These are phyloP conservation scores for Trogon surrucura DNA, from an alignment of 2,113 vertebrate species.

Conservation along the genomic window DNA sequence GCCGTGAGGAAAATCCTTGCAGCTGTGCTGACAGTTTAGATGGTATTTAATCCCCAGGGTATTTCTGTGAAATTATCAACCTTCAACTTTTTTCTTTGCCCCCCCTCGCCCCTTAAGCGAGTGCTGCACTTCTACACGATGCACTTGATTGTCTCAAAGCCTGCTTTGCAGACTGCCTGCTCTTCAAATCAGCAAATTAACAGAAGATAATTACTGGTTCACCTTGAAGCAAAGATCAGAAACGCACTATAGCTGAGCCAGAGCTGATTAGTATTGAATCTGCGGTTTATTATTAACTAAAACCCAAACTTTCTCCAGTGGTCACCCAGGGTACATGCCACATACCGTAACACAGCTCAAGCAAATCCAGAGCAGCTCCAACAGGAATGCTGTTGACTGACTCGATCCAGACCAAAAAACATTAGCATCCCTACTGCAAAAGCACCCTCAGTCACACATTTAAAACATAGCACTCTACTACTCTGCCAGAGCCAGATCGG, in stretches of 20 bases:
- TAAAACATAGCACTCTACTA: not conserved
- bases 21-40: slow-evolving; percentile 36
- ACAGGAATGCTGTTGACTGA: slow-evolving; percentile 22
- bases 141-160: not conserved
- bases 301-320: slow-evolving; percentile 54
- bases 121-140: not conserved
- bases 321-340: not conserved
- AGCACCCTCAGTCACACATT: not conserved
- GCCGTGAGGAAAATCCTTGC: slow-evolving; percentile 1
- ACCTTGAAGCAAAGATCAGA: slow-evolving; percentile 73
- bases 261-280: slow-evolving; percentile 66
- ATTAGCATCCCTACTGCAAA: not conserved
- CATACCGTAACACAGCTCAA: slow-evolving; percentile 40
- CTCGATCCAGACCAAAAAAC: not conserved
- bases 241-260: slow-evolving; percentile 35
- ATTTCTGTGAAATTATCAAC: slow-evolving; percentile 52
- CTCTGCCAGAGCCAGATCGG: not conserved
- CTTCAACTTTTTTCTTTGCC: not conserved
- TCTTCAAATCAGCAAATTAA: slow-evolving; percentile 40
- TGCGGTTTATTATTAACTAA: slow-evolving; percentile 79
- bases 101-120: not conserved
- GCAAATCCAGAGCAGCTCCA: slow-evolving; percentile 19
- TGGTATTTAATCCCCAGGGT: slow-evolving; percentile 17
- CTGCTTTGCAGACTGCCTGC: slow-evolving; percentile 9
- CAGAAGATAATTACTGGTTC: slow-evolving; percentile 64